phyloP scores from a whole-genome alignment of 92 coral and sea anemone species.

The Plumapathes pennacea region DNA sequence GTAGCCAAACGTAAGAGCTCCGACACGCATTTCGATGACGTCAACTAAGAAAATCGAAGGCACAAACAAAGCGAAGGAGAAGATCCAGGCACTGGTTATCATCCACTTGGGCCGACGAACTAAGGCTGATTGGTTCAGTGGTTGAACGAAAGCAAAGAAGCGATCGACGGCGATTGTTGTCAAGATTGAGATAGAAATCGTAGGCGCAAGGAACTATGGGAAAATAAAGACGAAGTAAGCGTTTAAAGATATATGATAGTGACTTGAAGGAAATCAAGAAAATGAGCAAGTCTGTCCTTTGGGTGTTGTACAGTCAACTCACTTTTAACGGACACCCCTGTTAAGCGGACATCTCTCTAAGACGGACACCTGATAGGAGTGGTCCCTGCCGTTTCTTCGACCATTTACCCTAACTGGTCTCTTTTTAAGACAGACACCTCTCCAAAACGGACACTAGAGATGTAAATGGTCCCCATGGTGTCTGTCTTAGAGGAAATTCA shows the following conservation, averaged over 20 bases:
- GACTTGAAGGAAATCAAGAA: not conserved
- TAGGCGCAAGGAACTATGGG: constrained; percentile 37
- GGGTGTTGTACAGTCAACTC: no score
- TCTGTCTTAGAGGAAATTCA: no score
- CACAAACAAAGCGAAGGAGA: constrained; percentile 36
- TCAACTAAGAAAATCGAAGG: constrained; percentile 40
- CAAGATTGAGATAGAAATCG: no score
- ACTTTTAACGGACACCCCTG: not conserved
- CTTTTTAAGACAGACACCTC: no score
- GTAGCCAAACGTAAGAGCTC: constrained; percentile 40
- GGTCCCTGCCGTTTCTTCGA: not conserved
- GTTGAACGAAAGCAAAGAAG: constrained; percentile 54
- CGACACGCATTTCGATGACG: constrained; percentile 9
- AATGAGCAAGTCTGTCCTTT: no score
- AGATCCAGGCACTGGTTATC: constrained; percentile 49
- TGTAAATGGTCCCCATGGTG: no score
- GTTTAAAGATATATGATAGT: not conserved
- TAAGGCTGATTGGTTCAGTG: constrained; percentile 16
- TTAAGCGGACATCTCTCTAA: not conserved
- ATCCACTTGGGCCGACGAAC: constrained; percentile 48
- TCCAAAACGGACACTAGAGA: no score
- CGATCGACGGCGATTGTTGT: no score
- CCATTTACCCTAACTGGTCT: no score
- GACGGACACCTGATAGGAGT: not conserved
- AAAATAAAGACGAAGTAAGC: not conserved